A percentile compares a stretch with the other conserved stretches of the same genome.
Conservation (phyloP, 2,888 invertebrate genomes). For the Listrodromus nycthemerus region DNA sequence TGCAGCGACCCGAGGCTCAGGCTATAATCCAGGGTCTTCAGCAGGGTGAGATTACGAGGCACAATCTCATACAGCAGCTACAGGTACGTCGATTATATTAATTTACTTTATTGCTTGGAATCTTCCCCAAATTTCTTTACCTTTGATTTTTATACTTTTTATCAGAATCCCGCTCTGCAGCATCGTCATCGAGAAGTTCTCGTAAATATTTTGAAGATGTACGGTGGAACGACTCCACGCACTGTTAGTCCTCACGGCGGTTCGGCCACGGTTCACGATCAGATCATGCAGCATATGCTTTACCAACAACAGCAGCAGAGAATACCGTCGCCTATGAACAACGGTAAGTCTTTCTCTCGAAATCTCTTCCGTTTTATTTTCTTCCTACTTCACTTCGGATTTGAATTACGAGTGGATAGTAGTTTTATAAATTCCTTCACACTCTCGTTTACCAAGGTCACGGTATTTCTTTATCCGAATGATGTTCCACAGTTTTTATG, state of each 20-base stretch:
- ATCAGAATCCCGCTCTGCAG: slow-evolving; percentile 89
- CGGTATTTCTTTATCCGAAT: slow-evolving; percentile 36
- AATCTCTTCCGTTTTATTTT: not conserved
- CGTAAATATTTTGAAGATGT: slow-evolving; percentile 88
- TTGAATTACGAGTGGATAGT: slow-evolving; percentile 46
- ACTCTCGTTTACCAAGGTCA: slow-evolving; percentile 45
- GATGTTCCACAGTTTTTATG: slow-evolving; percentile 11
- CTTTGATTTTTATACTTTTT: slow-evolving; percentile 25
- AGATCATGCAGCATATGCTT: slow-evolving; percentile 84
- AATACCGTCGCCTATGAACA: slow-evolving; percentile 84
- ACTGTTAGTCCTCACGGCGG: slow-evolving; percentile 83
- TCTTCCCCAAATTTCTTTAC: slow-evolving; percentile 7
- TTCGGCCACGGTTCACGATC: slow-evolving; percentile 82
- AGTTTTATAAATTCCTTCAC: slow-evolving; percentile 21
- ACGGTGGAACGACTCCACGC: slow-evolving; percentile 82
- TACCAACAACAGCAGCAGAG: slow-evolving; percentile 80
- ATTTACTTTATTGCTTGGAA: not conserved
- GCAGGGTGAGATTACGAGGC: slow-evolving; percentile 91
- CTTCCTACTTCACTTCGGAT: slow-evolving; percentile 16
- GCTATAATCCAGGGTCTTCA: slow-evolving; percentile 91
- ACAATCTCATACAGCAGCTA: slow-evolving; percentile 91
- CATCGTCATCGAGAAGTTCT: slow-evolving; percentile 91
- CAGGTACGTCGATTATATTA: slow-evolving; percentile 80
- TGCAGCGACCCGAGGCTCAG: slow-evolving; percentile 91
- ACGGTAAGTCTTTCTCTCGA: slow-evolving; percentile 73